phyloP scores from a whole-genome alignment of 2,797 vertebrate species.

The Dryobates pubescens region DNA sequence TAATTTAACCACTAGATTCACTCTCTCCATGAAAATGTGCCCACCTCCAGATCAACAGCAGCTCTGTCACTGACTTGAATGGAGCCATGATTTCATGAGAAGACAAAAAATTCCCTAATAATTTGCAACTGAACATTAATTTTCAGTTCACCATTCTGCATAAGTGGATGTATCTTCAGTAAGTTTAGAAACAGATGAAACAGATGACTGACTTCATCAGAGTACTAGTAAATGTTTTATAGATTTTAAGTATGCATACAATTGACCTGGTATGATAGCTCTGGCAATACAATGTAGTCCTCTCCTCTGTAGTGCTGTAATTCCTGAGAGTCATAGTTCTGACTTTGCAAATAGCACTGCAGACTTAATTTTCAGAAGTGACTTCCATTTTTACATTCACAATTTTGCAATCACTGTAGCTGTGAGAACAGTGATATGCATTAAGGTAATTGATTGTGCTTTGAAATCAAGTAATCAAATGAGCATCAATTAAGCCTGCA shows the following conservation, averaged over 20 bases:
- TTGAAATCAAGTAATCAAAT: slow-evolving; percentile 72
- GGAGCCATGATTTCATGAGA: background rate
- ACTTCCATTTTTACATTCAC: slow-evolving; percentile 65
- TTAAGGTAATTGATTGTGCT: slow-evolving; percentile 63
- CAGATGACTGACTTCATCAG: background rate
- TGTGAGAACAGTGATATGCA: slow-evolving; percentile 59
- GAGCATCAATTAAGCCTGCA: slow-evolving; percentile 61
- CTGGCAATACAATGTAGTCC: background rate
- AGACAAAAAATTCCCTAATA: background rate
- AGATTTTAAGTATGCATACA: slow-evolving; percentile 5
- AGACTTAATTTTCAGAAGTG: slow-evolving; percentile 60
- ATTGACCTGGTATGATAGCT: background rate
- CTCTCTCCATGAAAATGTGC: background rate
- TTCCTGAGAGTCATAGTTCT: slow-evolving; percentile 36
- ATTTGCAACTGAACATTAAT: background rate
- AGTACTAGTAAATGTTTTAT: background rate
- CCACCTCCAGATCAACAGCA: background rate
- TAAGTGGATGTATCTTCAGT: background rate
- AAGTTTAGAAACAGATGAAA: background rate
- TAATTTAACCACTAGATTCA: background rate
- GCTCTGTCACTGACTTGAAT: background rate
- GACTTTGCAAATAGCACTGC: slow-evolving; percentile 44
- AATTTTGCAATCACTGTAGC: slow-evolving; percentile 57
- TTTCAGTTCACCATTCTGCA: background rate
- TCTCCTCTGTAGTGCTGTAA: background rate